Conservation (phyloP, 2,888 invertebrate species). For the Athalia rosae region DNA sequence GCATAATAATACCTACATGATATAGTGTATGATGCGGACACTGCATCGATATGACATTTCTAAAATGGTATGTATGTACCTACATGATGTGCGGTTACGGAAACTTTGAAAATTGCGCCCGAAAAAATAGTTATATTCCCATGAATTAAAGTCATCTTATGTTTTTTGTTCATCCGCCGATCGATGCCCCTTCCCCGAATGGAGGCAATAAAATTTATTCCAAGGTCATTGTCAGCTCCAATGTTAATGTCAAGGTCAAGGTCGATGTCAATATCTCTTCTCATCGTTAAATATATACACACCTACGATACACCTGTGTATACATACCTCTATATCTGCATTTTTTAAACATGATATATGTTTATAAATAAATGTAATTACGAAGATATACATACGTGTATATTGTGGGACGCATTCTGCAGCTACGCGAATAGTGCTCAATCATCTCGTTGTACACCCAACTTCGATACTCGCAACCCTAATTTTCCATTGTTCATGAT, state of each 20-base stretch:
- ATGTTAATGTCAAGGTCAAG: not conserved
- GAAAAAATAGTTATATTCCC: not conserved
- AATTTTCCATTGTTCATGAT: too few relatives aligned
- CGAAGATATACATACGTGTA: not conserved
- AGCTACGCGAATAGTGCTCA: too few relatives aligned
- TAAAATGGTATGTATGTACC: not conserved
- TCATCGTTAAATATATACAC: not conserved
- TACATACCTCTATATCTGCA: not conserved
- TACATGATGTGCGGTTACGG: not conserved
- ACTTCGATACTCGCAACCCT: too few relatives aligned
- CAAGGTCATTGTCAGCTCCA: slow-evolving; percentile 7
- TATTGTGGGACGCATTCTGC: too few relatives aligned
- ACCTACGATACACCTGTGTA: not conserved
- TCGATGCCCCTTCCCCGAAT: too few relatives aligned
- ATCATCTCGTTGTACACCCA: too few relatives aligned
- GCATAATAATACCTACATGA: not conserved
- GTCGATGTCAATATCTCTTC: not conserved
- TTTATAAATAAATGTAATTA: not conserved
- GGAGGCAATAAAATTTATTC: not conserved
- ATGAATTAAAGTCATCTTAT: too few relatives aligned
- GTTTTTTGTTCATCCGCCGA: too few relatives aligned
- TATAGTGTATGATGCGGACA: not conserved
- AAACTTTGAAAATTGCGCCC: not conserved
- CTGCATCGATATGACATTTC: not conserved
- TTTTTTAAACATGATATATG: not conserved